Conservation (phyloP, 2,888 invertebrate genomes). For the Parnassius apollo region DNA sequence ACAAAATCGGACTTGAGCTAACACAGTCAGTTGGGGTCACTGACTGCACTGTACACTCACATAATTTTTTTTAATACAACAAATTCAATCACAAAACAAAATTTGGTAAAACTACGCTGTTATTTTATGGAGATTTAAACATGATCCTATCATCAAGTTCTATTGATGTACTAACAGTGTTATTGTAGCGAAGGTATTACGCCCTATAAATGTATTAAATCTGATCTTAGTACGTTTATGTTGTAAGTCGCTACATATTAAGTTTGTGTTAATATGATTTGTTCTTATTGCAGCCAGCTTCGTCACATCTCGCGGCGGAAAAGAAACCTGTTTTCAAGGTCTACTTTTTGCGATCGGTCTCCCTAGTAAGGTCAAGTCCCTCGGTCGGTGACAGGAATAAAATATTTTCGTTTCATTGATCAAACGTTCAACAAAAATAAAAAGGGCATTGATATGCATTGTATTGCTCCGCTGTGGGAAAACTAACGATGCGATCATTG, state of each 20-base stretch:
- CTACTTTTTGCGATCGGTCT: conserved; percentile 53
- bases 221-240: neutral
- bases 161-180: too few relatives aligned
- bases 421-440: conserved; percentile 10
- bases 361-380: conserved; percentile 53
- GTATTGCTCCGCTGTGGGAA: conserved; percentile 4
- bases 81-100: too few relatives aligned
- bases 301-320: conserved; percentile 39
- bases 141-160: too few relatives aligned
- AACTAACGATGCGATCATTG: neutral
- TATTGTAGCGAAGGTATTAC: too few relatives aligned
- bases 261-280: conserved; percentile 19
- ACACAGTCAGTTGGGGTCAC: too few relatives aligned
- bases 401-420: conserved; percentile 36
- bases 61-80: too few relatives aligned
- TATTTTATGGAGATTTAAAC: too few relatives aligned
- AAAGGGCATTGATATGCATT: conserved; percentile 1
- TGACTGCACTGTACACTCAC: too few relatives aligned
- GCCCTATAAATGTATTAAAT: neutral
- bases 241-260: neutral
- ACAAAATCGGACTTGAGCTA: too few relatives aligned
- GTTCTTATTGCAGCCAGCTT: conserved; percentile 33
- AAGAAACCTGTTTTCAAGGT: conserved; percentile 56
- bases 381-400: conserved; percentile 35
- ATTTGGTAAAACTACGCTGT: too few relatives aligned